Conservation (phyloP, 2,888 invertebrate genomes). For the Noctua janthe region DNA sequence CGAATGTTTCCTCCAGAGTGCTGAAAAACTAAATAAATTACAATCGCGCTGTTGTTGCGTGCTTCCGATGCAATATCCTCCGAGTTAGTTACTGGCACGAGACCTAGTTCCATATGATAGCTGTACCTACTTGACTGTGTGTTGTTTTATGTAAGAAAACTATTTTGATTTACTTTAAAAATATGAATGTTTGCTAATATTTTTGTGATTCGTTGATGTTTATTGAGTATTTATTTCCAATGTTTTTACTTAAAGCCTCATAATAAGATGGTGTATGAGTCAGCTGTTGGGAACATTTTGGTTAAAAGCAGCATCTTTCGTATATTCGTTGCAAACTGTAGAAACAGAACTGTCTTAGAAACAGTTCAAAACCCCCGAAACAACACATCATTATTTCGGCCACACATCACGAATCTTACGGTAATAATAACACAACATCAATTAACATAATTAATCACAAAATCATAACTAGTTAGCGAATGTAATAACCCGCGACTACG, state of each 20-base stretch:
- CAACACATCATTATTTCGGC: slow-evolving; percentile 51
- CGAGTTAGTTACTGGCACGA: slow-evolving; percentile 53
- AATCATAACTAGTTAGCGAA: slow-evolving; percentile 64
- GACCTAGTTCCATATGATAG: slow-evolving; percentile 66
- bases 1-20: slow-evolving; percentile 59
- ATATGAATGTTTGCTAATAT: background rate
- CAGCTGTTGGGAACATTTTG: background rate
- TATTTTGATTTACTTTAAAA: background rate
- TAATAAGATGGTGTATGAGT: background rate
- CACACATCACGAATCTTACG: slow-evolving; percentile 59
- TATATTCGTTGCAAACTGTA: background rate
- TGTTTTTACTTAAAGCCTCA: background rate
- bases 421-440: slow-evolving; percentile 64
- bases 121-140: slow-evolving; percentile 27
- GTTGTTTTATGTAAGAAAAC: slow-evolving; percentile 26
- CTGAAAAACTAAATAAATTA: slow-evolving; percentile 67
- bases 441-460: slow-evolving; percentile 67
- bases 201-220: background rate
- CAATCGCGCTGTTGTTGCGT: slow-evolving; percentile 68
- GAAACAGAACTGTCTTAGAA: background rate
- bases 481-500: slow-evolving; percentile 61
- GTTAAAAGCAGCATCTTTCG: background rate
- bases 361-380: slow-evolving; percentile 30
- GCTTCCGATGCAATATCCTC: slow-evolving; percentile 74
- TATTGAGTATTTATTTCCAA: background rate